Evolutionary conservation across 2,888 invertebrate species (phyloP), one percentile per base, ranked within the genome.

Genomic region (Pseudoips prasinana): DNA sequence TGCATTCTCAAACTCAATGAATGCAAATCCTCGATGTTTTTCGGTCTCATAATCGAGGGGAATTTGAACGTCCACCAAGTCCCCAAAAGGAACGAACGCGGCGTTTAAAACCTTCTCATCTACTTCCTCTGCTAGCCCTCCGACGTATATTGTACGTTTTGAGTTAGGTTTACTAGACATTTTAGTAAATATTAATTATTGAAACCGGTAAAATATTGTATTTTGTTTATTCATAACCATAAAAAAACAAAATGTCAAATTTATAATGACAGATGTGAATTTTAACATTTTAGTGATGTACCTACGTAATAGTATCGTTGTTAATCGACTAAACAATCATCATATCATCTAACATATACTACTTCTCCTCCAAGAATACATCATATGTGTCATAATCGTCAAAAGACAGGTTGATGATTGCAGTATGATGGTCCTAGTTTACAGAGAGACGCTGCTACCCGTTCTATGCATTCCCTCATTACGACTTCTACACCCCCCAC

Each of bases 71-170:
- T 99, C 98, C n/a, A 97, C 93, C 39, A 99, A 94, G 75, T 99
- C 99, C 5, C 99, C 99, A 77, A 99, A 99, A 1, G 99, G 98
- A 57, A 99, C 96, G 70, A 99, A 99, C 0, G 99, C 99, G 32
- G 98, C 97, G 75, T 97, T 96, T 19, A 99, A 86, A 10, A 97
- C 93, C 87, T 98, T 97, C 64, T 98, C 98, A 59, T 97, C 97
- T 0, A 98, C 98, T 88, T 99, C 99, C 67, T 99, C 97, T 0
- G 96, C 94, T 54, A 97, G 83, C 3, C 96, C 96, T 17, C 97
- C 96, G 8, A 95, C 95, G 67, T 96, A 96, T 52, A 96, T 92
- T 1, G 95, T 96, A 45, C 95, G 90, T 71, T 96, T 96, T 14
- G 94, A 92, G 69, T 93, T 94, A 1, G 92, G 86, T 64, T 89